phyloP scores from a whole-genome alignment of 1,140 invertebrate genomes.

The Rhynchophorus ferrugineus region DNA sequence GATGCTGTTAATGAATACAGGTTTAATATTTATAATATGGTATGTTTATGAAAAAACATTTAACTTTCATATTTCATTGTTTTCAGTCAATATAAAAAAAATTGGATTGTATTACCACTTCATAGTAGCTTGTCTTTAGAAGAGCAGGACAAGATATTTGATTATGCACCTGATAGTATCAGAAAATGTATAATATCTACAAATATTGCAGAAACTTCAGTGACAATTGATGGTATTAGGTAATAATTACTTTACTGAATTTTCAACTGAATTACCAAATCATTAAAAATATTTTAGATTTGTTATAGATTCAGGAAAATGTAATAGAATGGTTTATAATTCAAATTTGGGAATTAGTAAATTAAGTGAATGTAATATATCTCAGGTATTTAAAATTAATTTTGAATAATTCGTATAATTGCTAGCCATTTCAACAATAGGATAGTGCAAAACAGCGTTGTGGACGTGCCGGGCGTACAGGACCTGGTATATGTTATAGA shows the following conservation, averaged over 20 bases:
- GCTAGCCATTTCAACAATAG: not conserved
- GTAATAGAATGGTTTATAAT: slow-evolving; percentile 97
- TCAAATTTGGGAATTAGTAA: slow-evolving; percentile 51
- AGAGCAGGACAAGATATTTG: slow-evolving; percentile 98
- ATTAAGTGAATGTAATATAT: slow-evolving; percentile 85
- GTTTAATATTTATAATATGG: too few species aligned
- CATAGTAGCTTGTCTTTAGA: slow-evolving; percentile 88
- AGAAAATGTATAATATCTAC: slow-evolving; percentile 97
- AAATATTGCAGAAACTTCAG: slow-evolving; percentile 99
- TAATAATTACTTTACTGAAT: too few species aligned
- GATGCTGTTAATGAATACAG: slow-evolving; percentile 79
- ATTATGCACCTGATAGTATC: slow-evolving; percentile 89
- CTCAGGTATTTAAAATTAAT: slow-evolving; percentile 48
- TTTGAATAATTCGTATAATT: too few species aligned
- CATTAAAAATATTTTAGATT: slow-evolving; percentile 53
- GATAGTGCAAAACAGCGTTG: slow-evolving; percentile 90
- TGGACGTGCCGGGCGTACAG: slow-evolving; percentile 83
- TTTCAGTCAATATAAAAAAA: slow-evolving; percentile 61
- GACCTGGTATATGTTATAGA: slow-evolving; percentile 70
- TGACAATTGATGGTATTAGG: slow-evolving; percentile 93
- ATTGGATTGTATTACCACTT: slow-evolving; percentile 92
- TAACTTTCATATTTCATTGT: too few species aligned
- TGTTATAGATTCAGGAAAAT: slow-evolving; percentile 94
- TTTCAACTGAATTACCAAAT: not conserved
- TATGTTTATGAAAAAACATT: too few species aligned